A percentile compares a stretch with the other conserved stretches of the same genome.
These are phyloP conservation scores for Sebastes hubbsi DNA, from an alignment of 2,797 vertebrate genomes.

Conservation along the genomic window DNA sequence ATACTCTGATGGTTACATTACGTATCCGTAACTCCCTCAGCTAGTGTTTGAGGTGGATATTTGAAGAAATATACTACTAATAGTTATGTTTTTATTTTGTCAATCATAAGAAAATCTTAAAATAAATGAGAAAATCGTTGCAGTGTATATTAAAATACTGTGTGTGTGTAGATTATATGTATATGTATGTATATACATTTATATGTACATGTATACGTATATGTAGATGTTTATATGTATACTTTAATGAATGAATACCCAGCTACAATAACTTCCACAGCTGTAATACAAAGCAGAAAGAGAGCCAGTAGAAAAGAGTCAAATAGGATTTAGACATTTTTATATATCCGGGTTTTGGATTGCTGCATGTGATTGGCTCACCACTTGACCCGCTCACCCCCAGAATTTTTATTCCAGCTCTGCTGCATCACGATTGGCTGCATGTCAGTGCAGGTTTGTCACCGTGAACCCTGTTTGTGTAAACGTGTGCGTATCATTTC, in stretches of 20 bases:
- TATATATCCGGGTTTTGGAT: not conserved
- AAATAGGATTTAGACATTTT: not conserved
- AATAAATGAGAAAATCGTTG: not conserved
- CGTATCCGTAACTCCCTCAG: not conserved
- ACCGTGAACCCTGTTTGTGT: not conserved
- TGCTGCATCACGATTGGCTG: constrained; percentile 45
- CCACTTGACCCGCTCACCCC: constrained; percentile 9
- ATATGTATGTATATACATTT: too few species aligned
- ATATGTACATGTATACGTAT: too few species aligned
- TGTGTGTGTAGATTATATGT: not conserved
- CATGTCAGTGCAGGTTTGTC: constrained; percentile 28
- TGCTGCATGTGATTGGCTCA: constrained; percentile 69
- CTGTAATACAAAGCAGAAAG: not conserved
- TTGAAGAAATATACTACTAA: not conserved
- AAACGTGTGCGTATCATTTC: not conserved
- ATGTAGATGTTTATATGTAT: too few species aligned
- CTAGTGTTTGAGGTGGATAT: not conserved
- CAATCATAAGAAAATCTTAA: not conserved
- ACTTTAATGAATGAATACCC: not conserved
- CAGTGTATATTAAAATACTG: not conserved
- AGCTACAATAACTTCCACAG: not conserved
- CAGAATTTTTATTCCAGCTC: not conserved
- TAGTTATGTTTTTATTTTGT: not conserved
- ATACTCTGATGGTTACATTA: not conserved
- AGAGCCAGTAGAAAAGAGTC: not conserved